These are phyloP conservation scores for Drosophila aff. DNA, from an alignment of 1,140 invertebrate genomes.

Conservation along the genomic window DNA sequence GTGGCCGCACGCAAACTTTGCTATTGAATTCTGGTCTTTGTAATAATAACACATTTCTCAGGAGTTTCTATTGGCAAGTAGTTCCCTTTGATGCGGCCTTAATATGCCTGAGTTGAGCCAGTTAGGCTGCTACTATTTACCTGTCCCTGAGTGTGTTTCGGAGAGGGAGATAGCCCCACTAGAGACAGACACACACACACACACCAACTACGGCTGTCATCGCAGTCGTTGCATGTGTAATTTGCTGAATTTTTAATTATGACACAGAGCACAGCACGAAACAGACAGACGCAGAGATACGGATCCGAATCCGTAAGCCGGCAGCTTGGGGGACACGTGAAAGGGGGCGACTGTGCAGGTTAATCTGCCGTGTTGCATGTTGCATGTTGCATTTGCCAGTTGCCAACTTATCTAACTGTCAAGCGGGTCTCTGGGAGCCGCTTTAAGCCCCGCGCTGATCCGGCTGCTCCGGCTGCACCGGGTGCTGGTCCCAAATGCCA, in stretches of 20 bases:
- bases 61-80: background rate
- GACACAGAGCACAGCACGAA: constrained; percentile 56
- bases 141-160: constrained; percentile 2
- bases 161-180: constrained; percentile 15
- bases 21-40: no score
- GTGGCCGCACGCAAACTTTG: background rate
- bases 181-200: background rate
- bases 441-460: constrained; percentile 24
- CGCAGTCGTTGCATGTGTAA: constrained; percentile 68
- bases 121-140: background rate
- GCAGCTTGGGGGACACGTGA: background rate
- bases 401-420: constrained; percentile 53
- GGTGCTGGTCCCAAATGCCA: constrained; percentile 14
- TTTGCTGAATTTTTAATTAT: constrained; percentile 78
- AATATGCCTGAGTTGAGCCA: background rate
- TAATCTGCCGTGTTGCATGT: constrained; percentile 47
- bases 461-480: background rate
- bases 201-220: constrained; percentile 16
- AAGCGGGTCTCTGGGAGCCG: constrained; percentile 38
- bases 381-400: constrained; percentile 51
- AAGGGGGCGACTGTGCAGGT: constrained; percentile 23
- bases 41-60: background rate
- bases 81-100: no score
- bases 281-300: constrained; percentile 28
- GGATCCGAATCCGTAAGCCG: constrained; percentile 25